These are phyloP conservation scores for Melieria omissa DNA, from an alignment of 2,888 invertebrate species.

Conservation along the genomic window DNA sequence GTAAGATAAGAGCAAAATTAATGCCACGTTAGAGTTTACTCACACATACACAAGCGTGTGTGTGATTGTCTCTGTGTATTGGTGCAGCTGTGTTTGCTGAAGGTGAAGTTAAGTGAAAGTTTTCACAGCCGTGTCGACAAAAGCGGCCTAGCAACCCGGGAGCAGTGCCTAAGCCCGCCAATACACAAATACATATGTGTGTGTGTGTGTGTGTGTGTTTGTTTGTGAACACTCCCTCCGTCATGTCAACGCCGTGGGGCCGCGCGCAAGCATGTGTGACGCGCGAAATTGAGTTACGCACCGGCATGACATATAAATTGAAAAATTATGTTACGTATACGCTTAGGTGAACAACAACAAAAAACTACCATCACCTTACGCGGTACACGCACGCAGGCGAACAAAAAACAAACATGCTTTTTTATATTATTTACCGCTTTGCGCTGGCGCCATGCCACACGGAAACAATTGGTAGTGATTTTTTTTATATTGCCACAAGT, in stretches of 20 bases:
- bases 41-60: neutral
- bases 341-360: constrained; percentile 10
- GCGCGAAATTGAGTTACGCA: neutral
- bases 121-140: too few species aligned
- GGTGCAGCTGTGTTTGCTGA: too few species aligned
- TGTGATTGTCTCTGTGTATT: too few species aligned
- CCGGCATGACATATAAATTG: constrained; percentile 3
- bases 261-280: neutral
- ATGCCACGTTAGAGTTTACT: neutral
- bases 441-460: too few species aligned
- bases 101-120: too few species aligned
- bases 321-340: constrained; percentile 27
- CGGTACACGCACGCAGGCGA: neutral
- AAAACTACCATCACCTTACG: neutral
- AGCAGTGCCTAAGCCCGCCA: too few species aligned
- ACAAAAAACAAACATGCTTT: neutral
- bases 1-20: too few species aligned
- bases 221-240: neutral
- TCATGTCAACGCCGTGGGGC: neutral
- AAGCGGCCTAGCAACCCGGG: too few species aligned
- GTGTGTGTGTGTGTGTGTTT: neutral
- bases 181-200: neutral
- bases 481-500: neutral
- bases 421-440: neutral
- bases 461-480: neutral